These are phyloP conservation scores for Enteromius unitaeniatus DNA, from an alignment of 2,797 vertebrate genomes.

Conservation along the genomic window DNA sequence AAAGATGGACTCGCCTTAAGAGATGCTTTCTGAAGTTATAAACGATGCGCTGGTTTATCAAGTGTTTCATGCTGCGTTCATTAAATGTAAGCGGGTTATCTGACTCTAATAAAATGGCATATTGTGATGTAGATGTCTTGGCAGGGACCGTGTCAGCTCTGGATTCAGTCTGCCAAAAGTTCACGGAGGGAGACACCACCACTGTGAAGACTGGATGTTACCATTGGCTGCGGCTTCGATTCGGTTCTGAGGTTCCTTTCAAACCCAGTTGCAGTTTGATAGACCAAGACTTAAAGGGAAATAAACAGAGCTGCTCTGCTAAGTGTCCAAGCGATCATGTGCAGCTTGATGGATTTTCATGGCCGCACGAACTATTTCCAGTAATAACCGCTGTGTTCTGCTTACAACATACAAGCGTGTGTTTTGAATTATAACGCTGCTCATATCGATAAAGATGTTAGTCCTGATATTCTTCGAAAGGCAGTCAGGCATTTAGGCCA, in stretches of 20 bases:
- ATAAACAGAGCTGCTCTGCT: conserved; percentile 49
- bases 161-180: conserved; percentile 27
- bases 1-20: conserved; percentile 45
- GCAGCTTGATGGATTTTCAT: conserved; percentile 33
- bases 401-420: not conserved
- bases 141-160: conserved; percentile 24
- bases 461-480: conserved; percentile 23
- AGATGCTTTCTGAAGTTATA: conserved; percentile 22
- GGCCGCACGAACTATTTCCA: conserved; percentile 24
- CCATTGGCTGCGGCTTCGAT: conserved; percentile 32
- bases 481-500: conserved; percentile 15
- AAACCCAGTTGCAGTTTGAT: conserved; percentile 44
- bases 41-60: conserved; percentile 57
- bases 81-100: not conserved
- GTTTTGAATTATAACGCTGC: not conserved
- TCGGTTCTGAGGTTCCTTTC: conserved; percentile 39
- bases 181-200: conserved; percentile 24
- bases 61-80: conserved; percentile 21
- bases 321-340: conserved; percentile 40
- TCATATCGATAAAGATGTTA: not conserved
- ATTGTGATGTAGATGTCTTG: conserved; percentile 13
- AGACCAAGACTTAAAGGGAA: conserved; percentile 43
- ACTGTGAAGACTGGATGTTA: conserved; percentile 44
- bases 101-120: conserved; percentile 23
- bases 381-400: conserved; percentile 14